Evolutionary conservation across 2,888 invertebrate species (phyloP).

Genomic region (Myopa testacea): DNA sequence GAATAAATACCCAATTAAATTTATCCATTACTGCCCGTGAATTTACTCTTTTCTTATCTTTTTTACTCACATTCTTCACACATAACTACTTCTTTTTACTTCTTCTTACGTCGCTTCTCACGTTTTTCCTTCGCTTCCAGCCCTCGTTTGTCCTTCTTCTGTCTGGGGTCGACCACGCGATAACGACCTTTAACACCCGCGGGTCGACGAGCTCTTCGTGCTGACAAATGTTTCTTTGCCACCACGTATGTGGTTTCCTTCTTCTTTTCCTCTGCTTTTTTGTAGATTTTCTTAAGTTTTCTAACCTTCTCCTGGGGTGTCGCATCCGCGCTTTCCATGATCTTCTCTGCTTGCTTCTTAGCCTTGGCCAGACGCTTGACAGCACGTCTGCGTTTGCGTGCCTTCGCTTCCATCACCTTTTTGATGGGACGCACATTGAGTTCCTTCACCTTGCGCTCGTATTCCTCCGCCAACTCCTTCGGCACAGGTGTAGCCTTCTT

Average conservation of each 20-base stretch:
- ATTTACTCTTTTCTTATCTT: no score
- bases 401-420: slow-evolving; percentile 98
- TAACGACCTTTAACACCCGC: slow-evolving; percentile 91
- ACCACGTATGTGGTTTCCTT: slow-evolving; percentile 94
- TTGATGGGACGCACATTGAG: slow-evolving; percentile 96
- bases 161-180: slow-evolving; percentile 94
- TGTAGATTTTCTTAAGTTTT: slow-evolving; percentile 92
- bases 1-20: no score
- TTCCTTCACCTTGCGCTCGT: slow-evolving; percentile 84
- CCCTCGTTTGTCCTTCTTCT: slow-evolving; percentile 92
- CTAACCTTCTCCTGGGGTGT: slow-evolving; percentile 93
- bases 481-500: slow-evolving; percentile 85
- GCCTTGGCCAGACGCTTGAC: slow-evolving; percentile 89
- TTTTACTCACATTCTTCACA: no score
- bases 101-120: slow-evolving; percentile 54
- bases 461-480: slow-evolving; percentile 86
- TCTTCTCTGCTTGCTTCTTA: slow-evolving; percentile 94
- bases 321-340: slow-evolving; percentile 90
- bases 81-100: neutral
- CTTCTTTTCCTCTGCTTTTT: slow-evolving; percentile 88
- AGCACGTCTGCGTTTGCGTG: slow-evolving; percentile 93
- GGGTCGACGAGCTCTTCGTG: slow-evolving; percentile 83
- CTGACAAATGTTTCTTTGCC: slow-evolving; percentile 86
- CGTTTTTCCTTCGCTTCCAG: slow-evolving; percentile 60
- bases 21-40: no score